Evolutionary conservation across 2,113 vertebrate genomes (phyloP).

Genomic region (Ictalurus punctatus): DNA sequence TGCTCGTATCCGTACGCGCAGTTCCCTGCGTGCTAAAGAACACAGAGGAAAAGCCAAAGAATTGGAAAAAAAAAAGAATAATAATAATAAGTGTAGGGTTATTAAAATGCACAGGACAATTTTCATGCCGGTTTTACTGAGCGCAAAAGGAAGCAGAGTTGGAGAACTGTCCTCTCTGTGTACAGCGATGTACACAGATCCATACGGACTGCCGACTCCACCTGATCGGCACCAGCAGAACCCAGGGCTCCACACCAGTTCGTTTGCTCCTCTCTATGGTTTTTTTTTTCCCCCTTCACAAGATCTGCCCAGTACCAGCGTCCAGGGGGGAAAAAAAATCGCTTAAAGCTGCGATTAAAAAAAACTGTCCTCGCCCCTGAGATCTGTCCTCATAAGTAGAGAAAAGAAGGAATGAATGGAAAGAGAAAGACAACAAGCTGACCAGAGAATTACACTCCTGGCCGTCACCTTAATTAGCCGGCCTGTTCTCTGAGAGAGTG

Average conservation of each 20-base stretch:
- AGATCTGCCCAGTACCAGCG: neutral
- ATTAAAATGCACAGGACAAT: neutral
- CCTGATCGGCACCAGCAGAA: slow-evolving; percentile 30
- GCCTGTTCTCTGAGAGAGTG: neutral
- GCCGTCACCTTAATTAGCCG: neutral
- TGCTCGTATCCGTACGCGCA: neutral
- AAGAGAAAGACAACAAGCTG: neutral
- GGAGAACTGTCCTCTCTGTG: neutral
- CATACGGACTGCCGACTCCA: neutral
- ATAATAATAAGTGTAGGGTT: neutral
- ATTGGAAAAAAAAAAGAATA: too few species aligned
- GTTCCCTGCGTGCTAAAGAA: neutral
- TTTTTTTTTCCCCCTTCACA: neutral
- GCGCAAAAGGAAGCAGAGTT: neutral
- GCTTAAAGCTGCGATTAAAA: slow-evolving; percentile 48
- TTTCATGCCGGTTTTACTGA: neutral
- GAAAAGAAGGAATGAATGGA: neutral
- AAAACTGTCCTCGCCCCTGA: slow-evolving; percentile 1
- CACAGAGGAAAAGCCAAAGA: neutral
- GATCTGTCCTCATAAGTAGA: neutral
- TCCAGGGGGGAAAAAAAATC: neutral
- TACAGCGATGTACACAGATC: neutral
- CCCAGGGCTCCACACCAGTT: neutral
- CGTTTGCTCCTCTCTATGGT: slow-evolving; percentile 7
- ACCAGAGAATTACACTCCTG: neutral